Percentiles rank a stretch among this genome's conserved stretches.
phyloP scores from a whole-genome alignment of 2,888 invertebrate species.

The Heliconius cydno region DNA sequence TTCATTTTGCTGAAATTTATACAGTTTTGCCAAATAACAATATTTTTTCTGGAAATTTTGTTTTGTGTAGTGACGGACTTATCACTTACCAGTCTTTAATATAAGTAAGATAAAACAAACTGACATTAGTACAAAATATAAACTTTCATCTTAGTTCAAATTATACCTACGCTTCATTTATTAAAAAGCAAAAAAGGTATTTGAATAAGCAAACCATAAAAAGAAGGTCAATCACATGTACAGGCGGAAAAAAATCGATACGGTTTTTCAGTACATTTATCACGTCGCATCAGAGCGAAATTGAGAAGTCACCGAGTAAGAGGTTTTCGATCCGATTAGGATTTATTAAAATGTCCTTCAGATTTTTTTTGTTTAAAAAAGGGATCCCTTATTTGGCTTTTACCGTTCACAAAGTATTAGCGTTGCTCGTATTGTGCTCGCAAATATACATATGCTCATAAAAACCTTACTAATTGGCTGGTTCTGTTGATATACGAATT shows the following conservation, averaged over 20 bases:
- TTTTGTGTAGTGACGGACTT: not conserved
- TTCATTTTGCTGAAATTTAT: not conserved
- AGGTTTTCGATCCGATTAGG: slow-evolving; percentile 26
- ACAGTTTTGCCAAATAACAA: not conserved
- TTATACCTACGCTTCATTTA: not conserved
- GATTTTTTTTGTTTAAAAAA: slow-evolving; percentile 13
- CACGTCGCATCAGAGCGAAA: slow-evolving; percentile 26
- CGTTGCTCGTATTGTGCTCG: not conserved
- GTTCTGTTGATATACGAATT: not conserved
- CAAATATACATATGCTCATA: not conserved
- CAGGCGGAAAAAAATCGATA: slow-evolving; percentile 12
- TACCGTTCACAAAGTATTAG: slow-evolving; percentile 8
- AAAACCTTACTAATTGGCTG: slow-evolving; percentile 12
- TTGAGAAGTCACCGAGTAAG: slow-evolving; percentile 25
- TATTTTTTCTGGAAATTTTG: not conserved
- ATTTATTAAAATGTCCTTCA: slow-evolving; percentile 24
- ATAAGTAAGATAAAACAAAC: not conserved
- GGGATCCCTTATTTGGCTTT: not conserved
- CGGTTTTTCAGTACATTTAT: slow-evolving; percentile 26
- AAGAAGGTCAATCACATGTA: slow-evolving; percentile 11
- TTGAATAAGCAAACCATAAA: not conserved
- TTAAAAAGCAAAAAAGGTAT: not conserved
- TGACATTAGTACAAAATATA: not conserved
- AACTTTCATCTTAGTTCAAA: not conserved
- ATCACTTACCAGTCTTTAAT: not conserved